Base-by-base conservation (phyloP, 2,888 invertebrate genomes). In the Machimus rusticus region DNA sequence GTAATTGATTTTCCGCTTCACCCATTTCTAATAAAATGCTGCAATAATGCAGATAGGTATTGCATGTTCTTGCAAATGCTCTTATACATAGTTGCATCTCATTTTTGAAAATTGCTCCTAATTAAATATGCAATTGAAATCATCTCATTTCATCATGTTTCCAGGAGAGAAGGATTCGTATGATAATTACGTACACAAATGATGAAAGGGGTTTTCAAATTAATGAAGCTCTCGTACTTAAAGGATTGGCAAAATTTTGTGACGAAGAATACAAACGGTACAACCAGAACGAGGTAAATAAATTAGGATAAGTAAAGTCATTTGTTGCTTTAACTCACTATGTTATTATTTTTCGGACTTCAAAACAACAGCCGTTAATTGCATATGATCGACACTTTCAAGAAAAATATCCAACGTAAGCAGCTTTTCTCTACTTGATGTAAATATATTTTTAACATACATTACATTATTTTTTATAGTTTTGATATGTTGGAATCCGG, bases 401-500 rank as follows among this genome's bases (percentile, higher is more conserved):
- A 66, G 90, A 90, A 89, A 90, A 90, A 86, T 90, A 90, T 88
- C 91, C 91, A 87, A 90, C 90, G 85, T 86, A 86, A 86, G 74
- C 46, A 46, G 16, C n/a, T 28, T 19, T 12, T 19, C 4, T 82
- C 8, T 57, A 55, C 8, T 66, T 39, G 9, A 12, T 28, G 31
- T 23, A 23, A 57, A n/a, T 34, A 74, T 43, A 39, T 55, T 34
- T 66, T 37, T 55, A 37, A 28, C 37, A 31, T 34, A 8, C 5
- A 16, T 76, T 86, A 16, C 31, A 23, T 86, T 39, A n/a, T 39
- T 74, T n/a, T 74, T 87, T 89, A 23, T 86, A 89, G 89, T 87
- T 91, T 91, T 89, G 89, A 90, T 74, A 91, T 91, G 90, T 89
- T 91, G 88, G 91, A 91, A 89, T 88, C 85, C 8, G 91, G 91